Conservation (phyloP, 1,140 invertebrate species). For the Dufourea novaeangliae region DNA sequence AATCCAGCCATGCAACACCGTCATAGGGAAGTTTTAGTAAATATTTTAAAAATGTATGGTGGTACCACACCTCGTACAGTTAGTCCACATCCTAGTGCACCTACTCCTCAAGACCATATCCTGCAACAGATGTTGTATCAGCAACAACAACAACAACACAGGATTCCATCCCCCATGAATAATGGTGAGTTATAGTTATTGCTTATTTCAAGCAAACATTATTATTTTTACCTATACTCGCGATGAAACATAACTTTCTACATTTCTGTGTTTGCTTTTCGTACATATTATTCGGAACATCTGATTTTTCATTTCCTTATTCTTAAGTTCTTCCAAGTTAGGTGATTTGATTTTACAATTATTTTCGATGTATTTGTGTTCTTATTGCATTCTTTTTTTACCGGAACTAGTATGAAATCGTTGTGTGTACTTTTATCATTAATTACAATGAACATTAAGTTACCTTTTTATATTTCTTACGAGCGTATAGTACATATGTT, state of each 20-base stretch:
- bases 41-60: conserved; percentile 85
- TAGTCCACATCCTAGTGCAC: conserved; percentile 79
- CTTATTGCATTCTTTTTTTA: background rate
- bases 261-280: background rate
- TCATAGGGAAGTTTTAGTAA: conserved; percentile 87
- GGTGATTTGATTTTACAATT: too few species aligned
- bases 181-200: conserved; percentile 71
- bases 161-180: conserved; percentile 81
- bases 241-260: background rate
- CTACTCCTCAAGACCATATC: conserved; percentile 76
- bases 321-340: too few species aligned
- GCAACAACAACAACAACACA: conserved; percentile 76
- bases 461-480: conserved; percentile 1
- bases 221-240: background rate
- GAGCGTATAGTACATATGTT: background rate
- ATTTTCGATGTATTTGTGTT: background rate
- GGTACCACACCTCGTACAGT: conserved; percentile 80
- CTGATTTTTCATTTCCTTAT: too few species aligned
- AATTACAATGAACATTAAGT: background rate
- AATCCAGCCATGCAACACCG: conserved; percentile 87
- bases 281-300: background rate
- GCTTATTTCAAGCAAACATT: background rate
- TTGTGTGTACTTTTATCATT: background rate
- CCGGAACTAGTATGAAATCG: background rate
- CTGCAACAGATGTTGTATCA: conserved; percentile 78